Evolutionary conservation across 2,888 invertebrate genomes (phyloP), one percentile per base, ranked within the genome.

Genomic region (Deladenus siricidicola): DNA sequence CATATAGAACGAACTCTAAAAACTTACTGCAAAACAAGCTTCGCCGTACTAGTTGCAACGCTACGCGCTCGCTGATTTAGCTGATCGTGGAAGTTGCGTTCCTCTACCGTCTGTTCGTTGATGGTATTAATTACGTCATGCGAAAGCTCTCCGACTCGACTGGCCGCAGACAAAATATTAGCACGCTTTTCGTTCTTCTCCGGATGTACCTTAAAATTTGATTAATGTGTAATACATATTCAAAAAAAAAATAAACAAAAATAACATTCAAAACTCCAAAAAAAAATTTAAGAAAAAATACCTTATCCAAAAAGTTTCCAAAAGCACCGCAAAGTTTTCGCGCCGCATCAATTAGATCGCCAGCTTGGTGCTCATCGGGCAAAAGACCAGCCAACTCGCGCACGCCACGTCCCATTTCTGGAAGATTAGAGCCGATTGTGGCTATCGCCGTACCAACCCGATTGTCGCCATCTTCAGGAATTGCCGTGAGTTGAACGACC

Each of bases 31-130:
- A 96, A 84, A 1, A 99, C 96, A 55, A 98, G 82, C 1, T 90
- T 89, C 0, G 98, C 96, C 0, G 98, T 94, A 1, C 93, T 90
- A 80, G 94, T 98, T 45, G 98, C 98, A 30, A 98, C 96, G 0
- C 89, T 90, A 82, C 96, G 96, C 4, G 96, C 96, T 69, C 94
- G 83, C 0, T 89, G 88, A 26, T 98, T 83, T 0, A 98, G 85
- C 82, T 90, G 88, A 72, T 98, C 96, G 70, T 80, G 78, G 68
- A 81, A 82, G 34, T 78, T 75, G 60, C 78, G 78, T 65, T 82
- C 82, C 66, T 79, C 74, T n/a, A 88, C 88, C 24, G 80, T 80
- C 63, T 90, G 90, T 75, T 91, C 90, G 19, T 89, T 90, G 79
- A 93, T 92, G 56, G 89, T 90, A 75, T 89, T 86, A 56, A 98